Base-by-base conservation (phyloP, 2,888 invertebrate species). In the Hydropsyche betteni region DNA sequence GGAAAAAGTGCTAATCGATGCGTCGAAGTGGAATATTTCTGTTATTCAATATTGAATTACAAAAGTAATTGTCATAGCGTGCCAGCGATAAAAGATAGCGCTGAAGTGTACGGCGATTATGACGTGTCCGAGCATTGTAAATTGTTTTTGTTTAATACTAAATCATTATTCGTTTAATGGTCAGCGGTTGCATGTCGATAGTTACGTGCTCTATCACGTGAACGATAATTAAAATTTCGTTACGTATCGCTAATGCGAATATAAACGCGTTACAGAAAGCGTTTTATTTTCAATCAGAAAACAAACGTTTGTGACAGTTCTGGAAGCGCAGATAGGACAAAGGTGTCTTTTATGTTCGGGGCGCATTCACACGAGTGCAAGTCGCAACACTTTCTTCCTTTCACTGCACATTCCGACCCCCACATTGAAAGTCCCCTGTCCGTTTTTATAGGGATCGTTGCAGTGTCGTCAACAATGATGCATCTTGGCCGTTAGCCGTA, bases 351-450 rank as follows among this genome's bases (percentile, higher is more conserved):
- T 55, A 44, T 55, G 44, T 58, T 55, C 34, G 68, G 74, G 74
- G 68, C 68, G 52, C 44, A 10, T 74, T 51, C 74, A 53, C 74
- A 69, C 61, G 24, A 64, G 44, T 58, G 61, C 75, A 69, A 75
- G 38, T 70, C 69, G 69, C 75, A 75, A 75, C 75, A 75, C 75
- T 75, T 75, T 75, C 75, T 75, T 75, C 55, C 75, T 75, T 75
- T 75, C 75, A 75, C 69, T 75, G 69, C 44, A 44, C 44, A 44
- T 44, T 44, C 10, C 10, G 7, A 44, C 44, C 69, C 70, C 75
- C 75, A 24, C 24, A 69, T 75, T 58, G 53, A 68, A 51, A 12
- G 44, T 24, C 61, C 75, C 44, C 38, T 52, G 68, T 68, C 74
- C 53, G 75, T 58, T 50, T 44, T 69, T 70, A 69, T 75, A 44